Evolutionary conservation across 1,140 invertebrate genomes (phyloP), one percentile per base, ranked within the genome.

Genomic region (Grapholita molesta): DNA sequence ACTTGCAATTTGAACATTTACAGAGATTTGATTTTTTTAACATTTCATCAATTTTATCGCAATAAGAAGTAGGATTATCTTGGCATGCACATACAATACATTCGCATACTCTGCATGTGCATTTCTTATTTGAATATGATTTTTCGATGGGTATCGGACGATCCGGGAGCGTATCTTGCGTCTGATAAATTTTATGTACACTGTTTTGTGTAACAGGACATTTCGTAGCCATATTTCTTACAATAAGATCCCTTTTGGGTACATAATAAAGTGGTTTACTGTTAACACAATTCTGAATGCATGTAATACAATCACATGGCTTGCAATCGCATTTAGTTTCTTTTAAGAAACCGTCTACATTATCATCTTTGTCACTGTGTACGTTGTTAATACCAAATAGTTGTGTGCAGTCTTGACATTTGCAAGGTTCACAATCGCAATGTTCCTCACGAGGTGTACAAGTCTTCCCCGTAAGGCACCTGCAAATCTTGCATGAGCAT

Each of bases 401-500:
- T n/a, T n/a, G 69, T 53, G 35, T 70, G 61, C 83, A 83, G 21
- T 86, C 78, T 1, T 70, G 66, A 55, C 79, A 85, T 32, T 82
- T 74, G 68, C 85, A 85, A 53, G 82, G 79, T 66, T 80, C 73
- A 71, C 83, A 84, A 12, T 80, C 73, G 30, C 80, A 85, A 9
- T 38, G 12, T 25, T 76, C 66, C 32, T 73, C 78, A 15, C 57
- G 25, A 30, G 25, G 21, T 35, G 25, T 35, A 15, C 35, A 15
- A 0, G 73, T 66, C 52, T 69, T 82, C 0, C 73, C 72, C n/a
- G 70, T 57, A 48, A 88, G 73, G 64, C 88, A 90, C 67, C 88
- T 82, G 42, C 88, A 89, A 12, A 87, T 77, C 76, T 85, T 88
- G 52, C 86, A 90, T 61, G 79, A 87, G 38, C 88, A 90, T 1